Percentiles rank a stretch among this genome's conserved stretches.
Conservation (phyloP, 2,888 invertebrate species). For the Dysmachus trigonus region DNA sequence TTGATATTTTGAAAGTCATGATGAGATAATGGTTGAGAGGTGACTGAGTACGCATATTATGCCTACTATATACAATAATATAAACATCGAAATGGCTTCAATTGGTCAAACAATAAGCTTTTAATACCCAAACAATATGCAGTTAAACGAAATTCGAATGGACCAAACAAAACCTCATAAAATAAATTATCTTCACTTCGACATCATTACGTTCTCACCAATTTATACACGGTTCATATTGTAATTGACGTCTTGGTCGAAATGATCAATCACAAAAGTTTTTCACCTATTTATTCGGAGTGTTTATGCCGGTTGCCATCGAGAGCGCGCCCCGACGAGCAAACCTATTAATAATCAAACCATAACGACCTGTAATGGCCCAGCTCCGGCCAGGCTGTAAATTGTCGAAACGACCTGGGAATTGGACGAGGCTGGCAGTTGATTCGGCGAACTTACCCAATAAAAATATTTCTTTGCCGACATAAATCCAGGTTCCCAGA, state of each 20-base stretch:
- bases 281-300: background rate
- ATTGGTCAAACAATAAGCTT: background rate
- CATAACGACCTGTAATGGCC: constrained; percentile 11
- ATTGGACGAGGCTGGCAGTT: constrained; percentile 15
- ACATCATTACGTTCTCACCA: background rate
- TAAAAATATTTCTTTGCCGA: constrained; percentile 19
- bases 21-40: too few species aligned
- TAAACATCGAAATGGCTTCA: background rate
- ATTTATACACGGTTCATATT: background rate
- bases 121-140: background rate
- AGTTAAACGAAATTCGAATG: background rate
- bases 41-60: too few species aligned
- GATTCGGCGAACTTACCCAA: constrained; percentile 5
- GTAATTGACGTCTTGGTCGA: background rate
- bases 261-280: background rate
- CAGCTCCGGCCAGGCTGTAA: background rate
- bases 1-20: too few species aligned
- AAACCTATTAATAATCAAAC: constrained; percentile 23
- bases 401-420: constrained; percentile 20
- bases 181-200: background rate
- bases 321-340: background rate
- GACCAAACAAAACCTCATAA: background rate
- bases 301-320: background rate
- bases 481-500: constrained; percentile 19
- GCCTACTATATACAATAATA: background rate